A percentile compares a stretch with the other conserved stretches of the same genome.
phyloP scores from a whole-genome alignment of 2,797 vertebrate genomes.

The Helicolenus hilgendorfi region DNA sequence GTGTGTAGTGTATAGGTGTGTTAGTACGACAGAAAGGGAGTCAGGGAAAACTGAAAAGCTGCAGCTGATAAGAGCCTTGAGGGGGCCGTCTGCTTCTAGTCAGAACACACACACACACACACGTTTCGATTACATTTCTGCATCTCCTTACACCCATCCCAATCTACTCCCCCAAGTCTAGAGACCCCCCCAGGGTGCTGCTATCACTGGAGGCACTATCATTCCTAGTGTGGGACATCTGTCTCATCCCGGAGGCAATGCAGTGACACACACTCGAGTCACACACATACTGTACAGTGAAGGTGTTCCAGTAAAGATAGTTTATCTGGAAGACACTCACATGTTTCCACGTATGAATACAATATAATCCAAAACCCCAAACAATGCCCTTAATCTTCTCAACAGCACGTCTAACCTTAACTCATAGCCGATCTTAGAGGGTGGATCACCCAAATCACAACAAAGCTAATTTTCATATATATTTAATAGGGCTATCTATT shows the following conservation, averaged over 20 bases:
- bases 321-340: conserved; percentile 43
- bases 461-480: background rate
- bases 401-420: background rate
- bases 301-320: conserved; percentile 56
- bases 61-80: conserved; percentile 80
- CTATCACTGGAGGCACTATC: conserved; percentile 85
- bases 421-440: background rate
- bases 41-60: conserved; percentile 74
- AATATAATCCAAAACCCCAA: background rate
- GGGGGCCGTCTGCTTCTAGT: conserved; percentile 81
- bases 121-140: conserved; percentile 49
- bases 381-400: conserved; percentile 10
- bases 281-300: conserved; percentile 18
- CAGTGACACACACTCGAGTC: conserved; percentile 48
- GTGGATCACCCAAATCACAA: background rate
- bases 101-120: conserved; percentile 57
- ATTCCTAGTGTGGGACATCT: conserved; percentile 85
- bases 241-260: conserved; percentile 76
- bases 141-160: conserved; percentile 58
- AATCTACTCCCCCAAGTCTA: conserved; percentile 41
- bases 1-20: conserved; percentile 57
- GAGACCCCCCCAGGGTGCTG: conserved; percentile 72
- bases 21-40: conserved; percentile 68
- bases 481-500: background rate
- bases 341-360: background rate